Conservation (phyloP, 2,797 vertebrate species). For the Cottoperca gobio region DNA sequence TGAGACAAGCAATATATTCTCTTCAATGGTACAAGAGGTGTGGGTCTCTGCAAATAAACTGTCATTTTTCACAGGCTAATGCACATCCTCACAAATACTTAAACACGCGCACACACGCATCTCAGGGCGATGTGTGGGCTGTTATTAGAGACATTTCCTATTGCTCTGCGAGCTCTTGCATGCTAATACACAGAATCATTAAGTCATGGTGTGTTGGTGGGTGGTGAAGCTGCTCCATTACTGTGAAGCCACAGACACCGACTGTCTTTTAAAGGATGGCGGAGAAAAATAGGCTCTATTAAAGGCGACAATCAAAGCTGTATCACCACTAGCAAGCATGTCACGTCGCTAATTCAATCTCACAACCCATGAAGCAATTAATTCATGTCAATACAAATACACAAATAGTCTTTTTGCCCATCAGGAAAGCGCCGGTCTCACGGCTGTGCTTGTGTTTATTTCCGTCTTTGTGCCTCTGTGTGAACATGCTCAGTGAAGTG, state of each 20-base stretch:
- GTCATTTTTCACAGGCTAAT: conserved; percentile 52
- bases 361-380: conserved; percentile 83
- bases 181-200: conserved; percentile 70
- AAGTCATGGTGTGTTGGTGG: conserved; percentile 52
- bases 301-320: conserved; percentile 73
- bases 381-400: conserved; percentile 81
- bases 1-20: conserved; percentile 64
- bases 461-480: conserved; percentile 40
- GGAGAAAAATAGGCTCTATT: conserved; percentile 64
- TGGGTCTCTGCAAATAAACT: conserved; percentile 49
- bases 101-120: neutral
- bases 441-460: conserved; percentile 53
- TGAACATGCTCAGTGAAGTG: conserved; percentile 61
- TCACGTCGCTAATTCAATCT: conserved; percentile 84
- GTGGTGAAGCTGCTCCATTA: conserved; percentile 52
- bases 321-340: conserved; percentile 67
- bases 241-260: conserved; percentile 51
- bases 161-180: conserved; percentile 37
- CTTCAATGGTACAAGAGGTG: conserved; percentile 53
- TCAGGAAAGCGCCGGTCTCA: conserved; percentile 48
- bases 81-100: conserved; percentile 34
- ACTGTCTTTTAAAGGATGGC: conserved; percentile 65
- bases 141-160: conserved; percentile 33
- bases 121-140: conserved; percentile 8
- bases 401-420: conserved; percentile 64